Evolutionary conservation across 2,797 vertebrate species (phyloP).

Genomic region (Phalloptychus januarius): DNA sequence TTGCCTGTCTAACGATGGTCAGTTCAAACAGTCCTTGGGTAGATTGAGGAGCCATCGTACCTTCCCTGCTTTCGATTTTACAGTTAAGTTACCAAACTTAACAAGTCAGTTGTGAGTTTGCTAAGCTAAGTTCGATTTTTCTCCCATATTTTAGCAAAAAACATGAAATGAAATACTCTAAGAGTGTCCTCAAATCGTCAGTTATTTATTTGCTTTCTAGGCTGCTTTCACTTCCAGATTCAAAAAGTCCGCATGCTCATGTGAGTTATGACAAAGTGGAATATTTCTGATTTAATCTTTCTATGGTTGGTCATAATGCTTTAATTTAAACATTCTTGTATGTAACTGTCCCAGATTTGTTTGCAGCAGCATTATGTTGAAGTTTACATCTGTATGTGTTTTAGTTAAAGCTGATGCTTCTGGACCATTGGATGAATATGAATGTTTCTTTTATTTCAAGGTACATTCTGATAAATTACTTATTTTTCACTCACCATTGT

Average conservation of each 20-base stretch:
- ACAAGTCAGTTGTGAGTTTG: not conserved
- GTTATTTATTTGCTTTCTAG: not conserved
- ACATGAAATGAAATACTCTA: not conserved
- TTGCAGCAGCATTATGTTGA: no score
- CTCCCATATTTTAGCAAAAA: not conserved
- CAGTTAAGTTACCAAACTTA: not conserved
- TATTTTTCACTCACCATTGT: no score
- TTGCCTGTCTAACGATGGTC: not conserved
- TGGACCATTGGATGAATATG: no score
- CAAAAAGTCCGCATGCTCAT: not conserved
- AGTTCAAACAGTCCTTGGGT: not conserved
- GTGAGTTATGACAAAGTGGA: no score
- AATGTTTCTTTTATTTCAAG: no score
- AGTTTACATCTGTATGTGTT: no score
- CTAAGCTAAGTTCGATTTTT: not conserved
- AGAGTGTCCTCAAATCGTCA: not conserved
- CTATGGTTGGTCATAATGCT: no score
- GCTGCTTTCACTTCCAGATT: not conserved
- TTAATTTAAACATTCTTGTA: no score
- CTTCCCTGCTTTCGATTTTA: not conserved
- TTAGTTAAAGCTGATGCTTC: no score
- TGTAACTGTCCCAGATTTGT: no score
- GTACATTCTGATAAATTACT: no score
- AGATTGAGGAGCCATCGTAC: not conserved
- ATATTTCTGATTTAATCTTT: no score